Base-by-base conservation (phyloP, 2,888 invertebrate species). In the Itoplectis maculator region DNA sequence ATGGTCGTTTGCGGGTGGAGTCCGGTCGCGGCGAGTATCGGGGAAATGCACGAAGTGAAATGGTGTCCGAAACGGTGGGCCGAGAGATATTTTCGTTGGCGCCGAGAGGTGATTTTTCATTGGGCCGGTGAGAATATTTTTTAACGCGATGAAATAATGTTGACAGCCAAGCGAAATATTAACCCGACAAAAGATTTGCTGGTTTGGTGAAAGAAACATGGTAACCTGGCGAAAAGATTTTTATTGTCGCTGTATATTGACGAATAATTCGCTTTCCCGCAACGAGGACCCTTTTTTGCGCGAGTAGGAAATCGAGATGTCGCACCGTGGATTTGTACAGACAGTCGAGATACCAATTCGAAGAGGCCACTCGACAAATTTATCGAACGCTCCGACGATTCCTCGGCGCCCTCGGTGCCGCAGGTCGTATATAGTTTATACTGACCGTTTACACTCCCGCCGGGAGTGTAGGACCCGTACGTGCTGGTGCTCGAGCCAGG, bases 361-460 rank as follows among this genome's bases (percentile, higher is more conserved):
- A 72, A 66, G 61, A 75, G 66, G 70, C 78, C 66, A 73, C 70
- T 81, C 63, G 77, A 81, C 23, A 74, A 77, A 80, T 81, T 73
- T 63, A 75, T 75, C 59, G 49, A 74, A 79, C 61, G 54, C 72
- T 82, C 65, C 75, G 42, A 63, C 72, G 69, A 51, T 75, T 76
- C 61, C 47, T 81, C 66, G 59, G 51, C 37, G 47, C 35, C 9
- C 40, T n/a, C n/a, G n/a, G n/a, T n/a, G n/a, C n/a, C 23, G 11
- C 9, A 15, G 6, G n/a, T n/a, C 11, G 59, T 20, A n/a, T 51
- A 61, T 54, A 75, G 66, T 75, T 82, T 51, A n/a, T n/a, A 66
- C 79, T 35, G 82, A 75, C 74, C 82, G 61, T 79, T 79, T 72
- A 72, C 75, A 61, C 65, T 79, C 79, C 70, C 82, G 61, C 45